A percentile compares a stretch with the other conserved stretches of the same genome.
These are phyloP conservation scores for Ochropleura plecta DNA, from an alignment of 2,888 invertebrate species.

Conservation along the genomic window DNA sequence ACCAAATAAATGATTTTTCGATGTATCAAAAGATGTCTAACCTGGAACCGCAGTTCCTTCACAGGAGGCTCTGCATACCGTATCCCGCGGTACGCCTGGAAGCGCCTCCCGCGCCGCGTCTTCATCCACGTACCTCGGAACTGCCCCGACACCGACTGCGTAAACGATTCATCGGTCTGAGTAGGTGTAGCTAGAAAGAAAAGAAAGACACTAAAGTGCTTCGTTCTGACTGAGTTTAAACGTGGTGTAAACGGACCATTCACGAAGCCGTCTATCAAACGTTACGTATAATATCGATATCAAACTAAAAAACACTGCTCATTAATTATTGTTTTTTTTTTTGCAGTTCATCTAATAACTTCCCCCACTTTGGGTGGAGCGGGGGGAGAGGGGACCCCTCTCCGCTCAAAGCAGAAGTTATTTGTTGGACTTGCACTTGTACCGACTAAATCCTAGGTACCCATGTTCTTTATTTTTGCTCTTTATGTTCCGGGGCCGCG, in stretches of 20 bases:
- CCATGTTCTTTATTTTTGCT: too few species aligned
- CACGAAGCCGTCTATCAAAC: background rate
- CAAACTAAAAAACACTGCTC: background rate
- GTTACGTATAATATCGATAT: background rate
- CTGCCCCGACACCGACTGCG: conserved; percentile 73
- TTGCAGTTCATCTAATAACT: too few species aligned
- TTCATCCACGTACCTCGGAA: conserved; percentile 81
- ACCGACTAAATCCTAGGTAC: too few species aligned
- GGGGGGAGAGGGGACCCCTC: too few species aligned
- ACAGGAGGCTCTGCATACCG: conserved; percentile 83
- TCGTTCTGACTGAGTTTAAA: background rate
- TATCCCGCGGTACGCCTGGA: conserved; percentile 86
- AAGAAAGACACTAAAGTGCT: background rate
- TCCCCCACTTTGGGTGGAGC: too few species aligned
- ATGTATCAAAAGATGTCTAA: conserved; percentile 33
- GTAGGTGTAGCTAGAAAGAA: background rate
- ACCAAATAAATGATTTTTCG: background rate
- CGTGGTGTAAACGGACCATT: background rate
- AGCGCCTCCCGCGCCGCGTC: conserved; percentile 77
- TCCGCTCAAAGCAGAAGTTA: too few species aligned
- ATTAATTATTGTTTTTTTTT: background rate
- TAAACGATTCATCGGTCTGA: conserved; percentile 60
- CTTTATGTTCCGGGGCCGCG: too few species aligned
- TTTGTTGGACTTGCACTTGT: too few species aligned
- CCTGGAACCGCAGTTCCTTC: conserved; percentile 81